Conservation (phyloP, 2,113 vertebrate genomes). For the Pelecanoides urinatrix region DNA sequence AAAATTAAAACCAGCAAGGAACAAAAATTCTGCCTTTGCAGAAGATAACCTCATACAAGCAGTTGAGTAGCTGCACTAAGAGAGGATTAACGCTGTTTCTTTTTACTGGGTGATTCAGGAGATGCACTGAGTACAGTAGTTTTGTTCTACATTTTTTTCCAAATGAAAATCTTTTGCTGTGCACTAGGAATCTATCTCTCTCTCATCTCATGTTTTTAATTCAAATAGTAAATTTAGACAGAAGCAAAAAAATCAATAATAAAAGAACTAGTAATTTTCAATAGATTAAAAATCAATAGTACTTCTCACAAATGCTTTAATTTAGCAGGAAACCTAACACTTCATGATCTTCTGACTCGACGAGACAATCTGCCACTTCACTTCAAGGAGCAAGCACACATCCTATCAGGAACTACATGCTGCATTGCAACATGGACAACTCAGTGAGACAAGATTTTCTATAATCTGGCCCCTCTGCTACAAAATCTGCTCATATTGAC, state of each 20-base stretch:
- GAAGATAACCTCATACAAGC: neutral
- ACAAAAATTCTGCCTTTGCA: neutral
- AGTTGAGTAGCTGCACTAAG: neutral
- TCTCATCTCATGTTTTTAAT: neutral
- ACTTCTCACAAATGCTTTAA: neutral
- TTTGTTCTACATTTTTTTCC: neutral
- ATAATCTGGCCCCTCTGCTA: neutral
- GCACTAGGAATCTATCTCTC: neutral
- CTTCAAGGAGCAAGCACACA: neutral
- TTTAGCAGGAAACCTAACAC: neutral
- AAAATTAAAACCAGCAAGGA: constrained; percentile 3
- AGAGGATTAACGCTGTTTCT: neutral
- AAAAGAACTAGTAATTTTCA: neutral
- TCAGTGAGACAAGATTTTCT: neutral
- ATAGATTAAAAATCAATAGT: constrained; percentile 28
- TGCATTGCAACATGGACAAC: neutral
- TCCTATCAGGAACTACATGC: neutral
- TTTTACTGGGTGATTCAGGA: neutral
- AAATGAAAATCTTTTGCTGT: neutral
- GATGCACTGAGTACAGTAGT: neutral
- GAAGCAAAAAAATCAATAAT: neutral
- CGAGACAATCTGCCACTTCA: neutral
- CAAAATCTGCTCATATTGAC: neutral
- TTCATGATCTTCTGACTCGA: neutral
- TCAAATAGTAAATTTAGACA: neutral